Evolutionary conservation across 2,113 vertebrate genomes (phyloP), one percentile per base, ranked within the genome.

Genomic region (Ameiurus melas): DNA sequence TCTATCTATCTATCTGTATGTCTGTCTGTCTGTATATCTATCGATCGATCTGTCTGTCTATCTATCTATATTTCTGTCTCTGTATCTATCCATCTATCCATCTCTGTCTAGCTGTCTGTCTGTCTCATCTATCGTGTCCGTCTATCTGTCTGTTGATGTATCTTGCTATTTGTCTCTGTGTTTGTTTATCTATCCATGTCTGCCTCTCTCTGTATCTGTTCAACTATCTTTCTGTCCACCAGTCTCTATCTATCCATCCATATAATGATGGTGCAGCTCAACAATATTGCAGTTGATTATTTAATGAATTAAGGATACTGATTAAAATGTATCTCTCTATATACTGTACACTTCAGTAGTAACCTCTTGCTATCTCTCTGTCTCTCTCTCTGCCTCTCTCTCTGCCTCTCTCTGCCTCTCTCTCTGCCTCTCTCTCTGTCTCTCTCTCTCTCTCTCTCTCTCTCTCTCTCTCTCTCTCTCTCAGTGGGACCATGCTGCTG

Each of bases 401-500:
- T 70, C 20, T 70, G n/a, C n/a, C 9, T 5, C 19, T 60, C 58
- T 27, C 25, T 64, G n/a, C n/a, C 62, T 66, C 27, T 70, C 4
- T 33, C 27, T 71, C 30, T 70, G 7, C 33, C 8, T 0, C 17
- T 58, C 57, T 27, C 22, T 64, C 62, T 64, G n/a, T n/a, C n/a
- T 70, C 20, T 70, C 8, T 0, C 17, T 58, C 57, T 27, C 22
- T 64, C 62, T 64, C 25, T 68, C 4, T 70, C 25, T 70, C 30
- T 33, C 25, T 70, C 20, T 70, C 9, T 5, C 19, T 60, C 58
- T 27, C 25, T 64, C 62, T 66, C 27, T 70, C 4, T 33, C 27
- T 71, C 30, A 90, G 94, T 96, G 96, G 95, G 93, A 97, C 94
- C 93, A 99, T 99, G 98, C 96, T 99, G 95, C 93, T 99, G 94